Evolutionary conservation across 2,797 vertebrate genomes (phyloP).

Genomic region (Coccyzus lansbergi): DNA sequence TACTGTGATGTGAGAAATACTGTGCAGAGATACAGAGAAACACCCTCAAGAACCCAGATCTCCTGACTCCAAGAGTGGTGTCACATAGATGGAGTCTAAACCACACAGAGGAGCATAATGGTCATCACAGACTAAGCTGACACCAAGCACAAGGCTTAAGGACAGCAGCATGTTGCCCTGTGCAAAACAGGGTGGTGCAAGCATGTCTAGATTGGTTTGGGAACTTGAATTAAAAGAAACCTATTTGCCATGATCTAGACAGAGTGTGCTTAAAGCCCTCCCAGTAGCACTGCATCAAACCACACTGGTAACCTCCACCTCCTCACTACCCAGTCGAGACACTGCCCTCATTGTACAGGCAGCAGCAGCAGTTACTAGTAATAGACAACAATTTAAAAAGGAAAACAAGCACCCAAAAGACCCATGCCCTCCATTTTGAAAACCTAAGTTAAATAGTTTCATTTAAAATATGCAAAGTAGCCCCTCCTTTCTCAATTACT

Average conservation of each 20-base stretch:
- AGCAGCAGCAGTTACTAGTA: not conserved
- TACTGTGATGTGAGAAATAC: not conserved
- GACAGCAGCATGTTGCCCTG: not conserved
- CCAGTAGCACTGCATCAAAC: not conserved
- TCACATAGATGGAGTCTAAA: rapidly evolving
- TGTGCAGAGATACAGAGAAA: not conserved
- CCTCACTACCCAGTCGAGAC: not conserved
- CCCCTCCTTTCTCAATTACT: not conserved
- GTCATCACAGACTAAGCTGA: not conserved
- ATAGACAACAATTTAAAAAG: not conserved
- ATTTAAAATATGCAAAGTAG: not conserved
- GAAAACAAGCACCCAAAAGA: not conserved
- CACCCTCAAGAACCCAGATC: not conserved
- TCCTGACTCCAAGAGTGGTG: rapidly evolving
- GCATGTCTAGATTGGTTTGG: not conserved
- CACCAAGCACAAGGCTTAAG: not conserved
- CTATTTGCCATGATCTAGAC: not conserved
- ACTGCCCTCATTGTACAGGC: rapidly evolving
- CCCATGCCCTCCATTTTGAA: not conserved
- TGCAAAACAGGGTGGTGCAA: rapidly evolving
- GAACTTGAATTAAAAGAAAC: not conserved
- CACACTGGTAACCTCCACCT: rapidly evolving
- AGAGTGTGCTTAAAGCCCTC: not conserved
- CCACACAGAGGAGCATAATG: not conserved
- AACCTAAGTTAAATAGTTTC: not conserved